phyloP scores from a whole-genome alignment of 2,797 vertebrate genomes.

The Chelonia mydas region DNA sequence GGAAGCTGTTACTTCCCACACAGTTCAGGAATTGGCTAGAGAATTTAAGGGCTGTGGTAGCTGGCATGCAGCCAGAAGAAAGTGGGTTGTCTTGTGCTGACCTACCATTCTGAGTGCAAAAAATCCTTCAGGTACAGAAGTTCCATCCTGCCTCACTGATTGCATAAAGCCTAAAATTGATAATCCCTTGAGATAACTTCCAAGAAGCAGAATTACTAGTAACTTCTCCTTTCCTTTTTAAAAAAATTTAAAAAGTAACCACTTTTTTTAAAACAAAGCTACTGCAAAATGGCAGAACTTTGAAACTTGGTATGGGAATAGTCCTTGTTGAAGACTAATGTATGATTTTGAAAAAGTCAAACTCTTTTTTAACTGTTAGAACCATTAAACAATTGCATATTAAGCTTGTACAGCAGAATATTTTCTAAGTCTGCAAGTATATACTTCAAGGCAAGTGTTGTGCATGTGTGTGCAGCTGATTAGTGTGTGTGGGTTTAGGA shows the following conservation, averaged over 20 bases:
- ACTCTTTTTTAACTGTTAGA: background rate
- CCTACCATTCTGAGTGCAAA: background rate
- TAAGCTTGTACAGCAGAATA: background rate
- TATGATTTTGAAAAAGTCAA: background rate
- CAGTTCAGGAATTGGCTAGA: background rate
- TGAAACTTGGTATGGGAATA: background rate
- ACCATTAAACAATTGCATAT: background rate
- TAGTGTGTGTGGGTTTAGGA: background rate
- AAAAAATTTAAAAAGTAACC: background rate
- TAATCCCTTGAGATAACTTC: background rate
- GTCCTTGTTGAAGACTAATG: background rate
- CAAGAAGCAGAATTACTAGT: background rate
- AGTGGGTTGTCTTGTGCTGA: background rate
- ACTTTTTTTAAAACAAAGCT: background rate
- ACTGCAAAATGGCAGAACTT: background rate
- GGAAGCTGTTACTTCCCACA: background rate
- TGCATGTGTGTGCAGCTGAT: background rate
- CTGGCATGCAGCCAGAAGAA: background rate
- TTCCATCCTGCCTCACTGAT: background rate
- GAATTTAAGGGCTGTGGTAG: background rate
- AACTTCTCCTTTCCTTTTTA: background rate
- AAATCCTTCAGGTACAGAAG: background rate
- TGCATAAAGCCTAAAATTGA: background rate
- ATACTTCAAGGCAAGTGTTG: conserved; percentile 2
- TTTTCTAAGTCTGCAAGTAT: background rate